Conservation (phyloP, 2,888 invertebrate genomes). For the Sesia apiformis region DNA sequence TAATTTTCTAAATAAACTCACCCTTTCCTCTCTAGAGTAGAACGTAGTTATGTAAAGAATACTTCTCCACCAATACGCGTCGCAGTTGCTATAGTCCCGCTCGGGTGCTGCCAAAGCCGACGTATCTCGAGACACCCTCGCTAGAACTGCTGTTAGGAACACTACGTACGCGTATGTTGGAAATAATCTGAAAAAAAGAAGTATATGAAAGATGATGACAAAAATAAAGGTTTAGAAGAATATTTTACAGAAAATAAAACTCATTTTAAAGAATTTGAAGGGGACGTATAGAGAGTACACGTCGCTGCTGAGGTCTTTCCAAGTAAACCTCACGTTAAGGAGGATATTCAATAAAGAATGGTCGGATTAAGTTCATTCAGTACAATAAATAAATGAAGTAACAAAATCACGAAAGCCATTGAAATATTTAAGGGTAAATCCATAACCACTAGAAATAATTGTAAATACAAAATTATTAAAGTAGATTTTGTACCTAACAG, state of each 20-base stretch:
- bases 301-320: too few species aligned
- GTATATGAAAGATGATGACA: background rate
- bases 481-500: constrained; percentile 61
- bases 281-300: too few species aligned
- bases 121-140: constrained; percentile 28
- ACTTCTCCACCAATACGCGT: constrained; percentile 78
- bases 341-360: too few species aligned
- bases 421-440: background rate
- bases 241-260: too few species aligned
- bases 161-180: constrained; percentile 76
- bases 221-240: background rate
- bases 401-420: too few species aligned
- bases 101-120: constrained; percentile 65
- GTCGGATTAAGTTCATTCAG: too few species aligned
- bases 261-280: too few species aligned
- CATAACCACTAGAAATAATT: background rate
- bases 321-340: too few species aligned
- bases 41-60: constrained; percentile 76
- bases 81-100: constrained; percentile 72
- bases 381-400: too few species aligned
- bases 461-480: constrained; percentile 1
- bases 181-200: constrained; percentile 58
- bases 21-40: constrained; percentile 75
- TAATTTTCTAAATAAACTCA: constrained; percentile 22
- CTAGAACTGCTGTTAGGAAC: constrained; percentile 59